Conservation (phyloP, 2,113 vertebrate genomes). For the Syngnathoides biaculeatus region DNA sequence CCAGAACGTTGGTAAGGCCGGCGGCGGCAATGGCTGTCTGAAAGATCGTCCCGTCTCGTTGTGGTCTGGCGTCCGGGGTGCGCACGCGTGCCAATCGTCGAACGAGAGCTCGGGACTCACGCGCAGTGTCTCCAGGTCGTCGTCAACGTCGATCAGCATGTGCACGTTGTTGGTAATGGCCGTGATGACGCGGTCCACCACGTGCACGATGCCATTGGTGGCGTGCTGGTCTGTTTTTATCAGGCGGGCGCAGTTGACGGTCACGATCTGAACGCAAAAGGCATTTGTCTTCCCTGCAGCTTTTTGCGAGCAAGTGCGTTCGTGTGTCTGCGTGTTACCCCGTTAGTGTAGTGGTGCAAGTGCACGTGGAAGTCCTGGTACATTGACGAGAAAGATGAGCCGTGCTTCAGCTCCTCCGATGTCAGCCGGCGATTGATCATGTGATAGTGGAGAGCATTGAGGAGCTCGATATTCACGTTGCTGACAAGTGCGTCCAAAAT, state of each 20-base stretch:
- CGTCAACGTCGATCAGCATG: slow-evolving; percentile 83
- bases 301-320: neutral
- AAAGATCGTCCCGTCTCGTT: neutral
- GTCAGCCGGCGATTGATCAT: slow-evolving; percentile 90
- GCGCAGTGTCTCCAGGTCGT: slow-evolving; percentile 86
- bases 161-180: slow-evolving; percentile 84
- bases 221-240: slow-evolving; percentile 93
- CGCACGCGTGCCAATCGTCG: rapidly evolving
- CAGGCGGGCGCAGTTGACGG: slow-evolving; percentile 94
- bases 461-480: slow-evolving; percentile 96
- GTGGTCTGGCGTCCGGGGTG: no score
- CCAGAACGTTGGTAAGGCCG: slow-evolving; percentile 81
- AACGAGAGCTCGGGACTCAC: slow-evolving; percentile 65
- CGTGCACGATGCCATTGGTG: slow-evolving; percentile 94
- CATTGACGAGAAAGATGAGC: slow-evolving; percentile 85
- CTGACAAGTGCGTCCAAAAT: slow-evolving; percentile 94
- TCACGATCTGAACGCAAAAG: slow-evolving; percentile 79
- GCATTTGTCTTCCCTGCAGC: neutral
- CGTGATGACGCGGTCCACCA: slow-evolving; percentile 93
- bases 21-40: slow-evolving; percentile 89
- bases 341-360: slow-evolving; percentile 93
- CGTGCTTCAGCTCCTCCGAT: slow-evolving; percentile 88
- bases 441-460: slow-evolving; percentile 96
- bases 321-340: slow-evolving; percentile 67
- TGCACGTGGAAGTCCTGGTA: slow-evolving; percentile 92